These are phyloP conservation scores for Empidonax traillii DNA, from an alignment of 2,113 vertebrate species.

Conservation along the genomic window DNA sequence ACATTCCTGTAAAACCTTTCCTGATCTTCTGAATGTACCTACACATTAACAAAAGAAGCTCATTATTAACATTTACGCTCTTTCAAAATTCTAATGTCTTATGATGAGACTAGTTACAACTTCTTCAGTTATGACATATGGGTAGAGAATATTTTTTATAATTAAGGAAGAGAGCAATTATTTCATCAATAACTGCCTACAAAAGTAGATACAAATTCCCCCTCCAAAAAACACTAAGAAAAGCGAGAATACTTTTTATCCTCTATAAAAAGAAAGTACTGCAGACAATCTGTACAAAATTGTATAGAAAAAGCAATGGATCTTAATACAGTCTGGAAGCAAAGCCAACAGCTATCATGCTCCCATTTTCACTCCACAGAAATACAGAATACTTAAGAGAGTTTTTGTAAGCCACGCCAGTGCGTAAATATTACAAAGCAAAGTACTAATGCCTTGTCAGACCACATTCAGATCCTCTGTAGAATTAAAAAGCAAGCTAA, in stretches of 20 bases:
- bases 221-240: not conserved
- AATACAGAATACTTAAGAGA: not conserved
- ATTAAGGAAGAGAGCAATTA: not conserved
- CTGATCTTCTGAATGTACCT: not conserved
- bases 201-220: not conserved
- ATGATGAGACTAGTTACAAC: not conserved
- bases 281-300: not conserved
- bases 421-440: not conserved
- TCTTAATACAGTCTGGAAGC: not conserved
- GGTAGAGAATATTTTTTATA: not conserved
- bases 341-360: not conserved
- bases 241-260: not conserved
- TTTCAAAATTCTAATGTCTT: not conserved
- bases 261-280: not conserved
- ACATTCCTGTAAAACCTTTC: not conserved
- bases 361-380: not conserved
- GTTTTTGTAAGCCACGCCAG: not conserved
- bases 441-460: not conserved
- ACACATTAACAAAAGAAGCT: not conserved
- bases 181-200: not conserved
- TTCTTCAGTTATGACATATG: not conserved
- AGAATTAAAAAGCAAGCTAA: not conserved
- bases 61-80: not conserved
- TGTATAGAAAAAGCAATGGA: not conserved
- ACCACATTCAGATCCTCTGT: fast-evolving